A percentile compares a stretch with the other conserved stretches of the same genome.
phyloP scores from a whole-genome alignment of 1,140 invertebrate genomes.

The Microvelia longipes region DNA sequence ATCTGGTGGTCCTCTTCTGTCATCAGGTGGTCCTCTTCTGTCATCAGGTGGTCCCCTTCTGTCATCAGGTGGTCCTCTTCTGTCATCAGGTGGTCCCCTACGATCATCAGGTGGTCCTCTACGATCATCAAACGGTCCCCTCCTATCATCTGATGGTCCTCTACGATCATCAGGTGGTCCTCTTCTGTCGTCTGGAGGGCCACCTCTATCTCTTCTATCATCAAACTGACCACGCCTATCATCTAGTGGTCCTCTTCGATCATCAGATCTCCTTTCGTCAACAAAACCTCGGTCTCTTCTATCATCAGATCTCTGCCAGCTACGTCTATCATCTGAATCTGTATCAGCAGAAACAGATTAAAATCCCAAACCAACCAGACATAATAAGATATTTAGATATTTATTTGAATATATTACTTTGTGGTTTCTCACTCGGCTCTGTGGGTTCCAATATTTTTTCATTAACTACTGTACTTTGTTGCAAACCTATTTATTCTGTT shows the following conservation, averaged over 20 bases:
- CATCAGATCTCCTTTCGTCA: conserved; percentile 23
- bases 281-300: conserved; percentile 22
- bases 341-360: no score
- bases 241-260: conserved; percentile 24
- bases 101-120: conserved; percentile 24
- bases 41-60: conserved; percentile 25
- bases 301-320: conserved; percentile 20
- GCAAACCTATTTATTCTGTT: no score
- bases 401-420: no score
- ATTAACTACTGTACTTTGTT: no score
- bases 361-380: no score
- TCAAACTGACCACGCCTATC: conserved; percentile 24
- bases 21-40: conserved; percentile 25
- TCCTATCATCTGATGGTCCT: conserved; percentile 19
- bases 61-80: conserved; percentile 24
- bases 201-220: conserved; percentile 22
- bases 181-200: conserved; percentile 25
- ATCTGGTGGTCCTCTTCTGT: conserved; percentile 24
- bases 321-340: conserved; percentile 26
- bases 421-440: no score
- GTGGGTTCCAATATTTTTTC: no score
- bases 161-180: conserved; percentile 27
- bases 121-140: conserved; percentile 20
- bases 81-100: conserved; percentile 24
- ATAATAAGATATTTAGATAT: no score